Evolutionary conservation across 2,888 invertebrate species (phyloP).

Genomic region (Hartigia nigra): DNA sequence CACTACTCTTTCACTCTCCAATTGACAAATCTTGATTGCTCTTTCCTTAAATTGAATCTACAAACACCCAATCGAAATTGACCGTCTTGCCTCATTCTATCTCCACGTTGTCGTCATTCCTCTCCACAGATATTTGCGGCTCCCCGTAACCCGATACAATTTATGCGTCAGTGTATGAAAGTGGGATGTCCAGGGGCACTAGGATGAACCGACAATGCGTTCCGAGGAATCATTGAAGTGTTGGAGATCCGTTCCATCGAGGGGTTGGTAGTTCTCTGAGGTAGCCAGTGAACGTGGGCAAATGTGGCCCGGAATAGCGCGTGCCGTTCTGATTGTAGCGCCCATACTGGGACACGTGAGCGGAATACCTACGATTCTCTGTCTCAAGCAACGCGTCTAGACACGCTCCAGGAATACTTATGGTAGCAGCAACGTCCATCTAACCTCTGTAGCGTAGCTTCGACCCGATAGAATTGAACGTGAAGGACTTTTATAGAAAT

Average conservation of each 20-base stretch:
- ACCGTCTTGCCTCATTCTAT: conserved; percentile 6
- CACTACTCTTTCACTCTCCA: too few relatives aligned
- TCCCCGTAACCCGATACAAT: conserved; percentile 27
- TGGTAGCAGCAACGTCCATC: conserved; percentile 8
- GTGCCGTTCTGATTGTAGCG: conserved; percentile 52
- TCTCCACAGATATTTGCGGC: conserved; percentile 25
- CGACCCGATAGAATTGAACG: background rate
- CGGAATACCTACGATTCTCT: conserved; percentile 53
- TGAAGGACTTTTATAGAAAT: background rate
- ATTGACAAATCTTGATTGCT: too few relatives aligned
- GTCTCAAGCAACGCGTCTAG: conserved; percentile 44
- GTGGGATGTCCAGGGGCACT: background rate
- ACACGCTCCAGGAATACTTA: conserved; percentile 48
- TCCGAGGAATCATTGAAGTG: conserved; percentile 39
- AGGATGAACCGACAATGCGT: conserved; percentile 30
- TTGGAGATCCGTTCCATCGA: conserved; percentile 34
- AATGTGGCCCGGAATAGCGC: conserved; percentile 39
- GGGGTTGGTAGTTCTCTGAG: conserved; percentile 10
- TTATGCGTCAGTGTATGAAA: conserved; percentile 12
- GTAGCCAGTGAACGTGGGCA: conserved; percentile 24
- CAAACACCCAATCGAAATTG: background rate
- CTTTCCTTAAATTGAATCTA: background rate
- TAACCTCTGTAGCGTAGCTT: background rate
- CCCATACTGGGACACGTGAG: conserved; percentile 47
- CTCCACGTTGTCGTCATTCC: background rate